Percentiles rank a stretch among this genome's conserved stretches.
phyloP scores from a whole-genome alignment of 1,140 invertebrate genomes.

The Nymphalis io region DNA sequence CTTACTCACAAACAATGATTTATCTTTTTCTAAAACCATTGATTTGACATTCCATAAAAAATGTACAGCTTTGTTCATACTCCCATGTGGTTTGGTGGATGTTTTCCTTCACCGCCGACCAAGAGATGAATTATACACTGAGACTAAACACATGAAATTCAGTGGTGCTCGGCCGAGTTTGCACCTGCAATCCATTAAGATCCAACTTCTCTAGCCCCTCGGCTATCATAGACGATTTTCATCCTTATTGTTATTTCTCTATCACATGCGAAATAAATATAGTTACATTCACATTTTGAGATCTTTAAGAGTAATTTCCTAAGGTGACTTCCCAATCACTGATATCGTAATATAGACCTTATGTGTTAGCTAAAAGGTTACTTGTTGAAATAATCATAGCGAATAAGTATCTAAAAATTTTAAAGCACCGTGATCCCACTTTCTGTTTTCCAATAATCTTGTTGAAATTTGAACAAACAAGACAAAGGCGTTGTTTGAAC shows the following conservation, averaged over 20 bases:
- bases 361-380: neutral
- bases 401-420: constrained; percentile 24
- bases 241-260: neutral
- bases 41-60: too few relatives aligned
- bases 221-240: neutral
- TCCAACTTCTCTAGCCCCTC: too few relatives aligned
- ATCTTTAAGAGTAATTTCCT: constrained; percentile 3
- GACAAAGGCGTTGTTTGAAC: constrained; percentile 13
- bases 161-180: too few relatives aligned
- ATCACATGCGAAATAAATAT: constrained; percentile 17
- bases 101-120: too few relatives aligned
- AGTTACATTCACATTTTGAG: constrained; percentile 8
- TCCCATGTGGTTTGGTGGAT: too few relatives aligned
- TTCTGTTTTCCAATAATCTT: constrained; percentile 26
- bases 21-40: too few relatives aligned
- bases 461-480: constrained; percentile 11
- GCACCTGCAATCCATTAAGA: too few relatives aligned
- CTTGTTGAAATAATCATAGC: neutral
- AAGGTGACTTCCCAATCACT: neutral
- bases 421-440: constrained; percentile 21
- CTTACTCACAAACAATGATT: too few relatives aligned
- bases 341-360: constrained; percentile 8
- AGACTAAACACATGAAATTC: too few relatives aligned
- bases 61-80: too few relatives aligned
- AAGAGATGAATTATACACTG: too few relatives aligned